Evolutionary conservation across 30 jellyfish, hydroid and myxozoan genomes (phyloP), one percentile per base, ranked within the genome.

Genomic region (Turritopsis dohrnii): DNA sequence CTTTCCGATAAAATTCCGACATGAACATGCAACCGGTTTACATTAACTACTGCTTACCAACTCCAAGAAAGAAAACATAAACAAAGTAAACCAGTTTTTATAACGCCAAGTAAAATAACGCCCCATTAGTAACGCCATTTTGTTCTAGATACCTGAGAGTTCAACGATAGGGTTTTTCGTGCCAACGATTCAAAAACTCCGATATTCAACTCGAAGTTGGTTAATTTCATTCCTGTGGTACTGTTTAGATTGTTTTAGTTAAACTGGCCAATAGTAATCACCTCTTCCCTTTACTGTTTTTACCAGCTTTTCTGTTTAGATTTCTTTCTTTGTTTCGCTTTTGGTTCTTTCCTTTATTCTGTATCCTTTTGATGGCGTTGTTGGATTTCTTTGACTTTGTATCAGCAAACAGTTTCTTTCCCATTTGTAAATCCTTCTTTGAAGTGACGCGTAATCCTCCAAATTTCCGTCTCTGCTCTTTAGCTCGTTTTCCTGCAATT

Each of bases 391-490:
- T n/a, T 28, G 30, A 53, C 71, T 60, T 20, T 52, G 28, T 77
- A 1, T 8, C 25, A 0, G 18, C 83, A 52, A 52, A 21, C 16
- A 52, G 30, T 79, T 54, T 80, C 83, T 25, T 53, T 53, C 65
- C 87, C 54, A 22, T 52, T 53, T 52, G 54, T 18, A 54, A 25
- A 21, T 80, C 87, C 52, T 80, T 80, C 29, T 80, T 53, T 13
- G 87, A 80, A 31, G 87, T 80, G 8, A 81, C 52, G 25, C 87
- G 87, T 16, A 80, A 28, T 0, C 87, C 87, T 27, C 60, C 29
- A 80, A 80, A 80, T n/a, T n/a, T n/a, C n/a, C 23, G 26, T 16
- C 65, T 24, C 28, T 80, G 54, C 7, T 28, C 52, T 80, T 18
- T 53, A 26, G 9, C 8, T 25, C 77, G 79, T 8, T 41, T 41